Evolutionary conservation across 2,888 invertebrate genomes (phyloP), one percentile per base, ranked within the genome.

Genomic region (Pyralis farinalis): DNA sequence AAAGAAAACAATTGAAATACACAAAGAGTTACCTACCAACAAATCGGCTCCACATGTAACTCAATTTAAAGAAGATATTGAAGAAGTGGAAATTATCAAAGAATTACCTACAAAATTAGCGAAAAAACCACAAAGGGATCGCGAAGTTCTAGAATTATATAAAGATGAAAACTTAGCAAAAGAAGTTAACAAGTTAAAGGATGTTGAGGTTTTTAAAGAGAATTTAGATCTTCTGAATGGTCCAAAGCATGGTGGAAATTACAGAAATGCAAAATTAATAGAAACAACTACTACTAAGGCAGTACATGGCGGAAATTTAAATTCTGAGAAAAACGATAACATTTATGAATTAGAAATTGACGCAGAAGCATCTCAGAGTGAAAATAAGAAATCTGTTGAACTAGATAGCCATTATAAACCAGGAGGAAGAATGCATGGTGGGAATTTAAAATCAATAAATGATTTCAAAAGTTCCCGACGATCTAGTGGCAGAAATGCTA

Each of bases 181-280:
- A 56, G 79, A 86, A 41, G 62, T 88, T 12, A 88, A 88, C 48
- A 77, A 80, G 52, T 56, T 87, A 41, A 72, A 77, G 7, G 83
- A 78, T 33, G 80, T 90, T 8, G 90, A 90, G 70, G 63, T 90
- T 51, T 88, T 89, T 37, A 72, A 64, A 46, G 71, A 78, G 46
- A 66, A 73, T 38, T 53, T 85, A 37, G 70, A 84, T 47, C 45
- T 83, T 2, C 63, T 62, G 12, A 65, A 64, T 12, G 79, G 81
- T 3, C 86, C 84, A 5, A 76, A 65, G 50, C 88, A 88, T 55
- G 90, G 90, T 30, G 90, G 90, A 16, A 90, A 90, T 49, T 88
- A 88, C 41, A 72, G 74, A 63, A 71, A 62, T 44, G 69, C 72
- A 11, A 62, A 63, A 35, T 31, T 54, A 11, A 43, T 53, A 41